A percentile compares a stretch with the other conserved stretches of the same genome.
Evolutionary conservation across 2,888 invertebrate species (phyloP).

Genomic region (Drosophila ezoana): DNA sequence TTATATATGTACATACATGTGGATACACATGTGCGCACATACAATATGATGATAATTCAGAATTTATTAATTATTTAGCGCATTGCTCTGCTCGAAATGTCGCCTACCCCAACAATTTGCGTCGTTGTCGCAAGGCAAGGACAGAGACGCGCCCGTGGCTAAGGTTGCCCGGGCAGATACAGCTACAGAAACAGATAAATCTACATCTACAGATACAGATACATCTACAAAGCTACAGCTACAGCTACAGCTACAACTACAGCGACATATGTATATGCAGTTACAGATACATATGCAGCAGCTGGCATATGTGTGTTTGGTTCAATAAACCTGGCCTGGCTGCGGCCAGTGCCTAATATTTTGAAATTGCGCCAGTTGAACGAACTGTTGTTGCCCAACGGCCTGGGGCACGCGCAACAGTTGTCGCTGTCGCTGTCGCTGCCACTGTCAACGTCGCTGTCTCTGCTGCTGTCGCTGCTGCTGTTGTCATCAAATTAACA

Average conservation of each 20-base stretch:
- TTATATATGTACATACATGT: not conserved
- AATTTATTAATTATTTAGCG: slow-evolving; percentile 58
- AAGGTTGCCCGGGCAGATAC: slow-evolving; percentile 16
- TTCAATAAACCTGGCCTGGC: slow-evolving; percentile 50
- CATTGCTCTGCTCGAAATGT: slow-evolving; percentile 37
- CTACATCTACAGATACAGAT: not conserved
- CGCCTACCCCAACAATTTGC: slow-evolving; percentile 69
- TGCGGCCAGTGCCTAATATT: slow-evolving; percentile 45
- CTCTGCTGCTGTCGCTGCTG: not conserved
- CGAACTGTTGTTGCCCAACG: slow-evolving; percentile 53
- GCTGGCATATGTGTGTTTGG: slow-evolving; percentile 10
- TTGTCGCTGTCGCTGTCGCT: slow-evolving; percentile 13
- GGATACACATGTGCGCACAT: not conserved
- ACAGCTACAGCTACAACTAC: not conserved
- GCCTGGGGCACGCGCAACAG: slow-evolving; percentile 51
- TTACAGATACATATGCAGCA: not conserved
- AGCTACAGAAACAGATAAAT: not conserved
- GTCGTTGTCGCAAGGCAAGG: slow-evolving; percentile 47
- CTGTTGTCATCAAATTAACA: slow-evolving; percentile 29
- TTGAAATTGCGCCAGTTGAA: slow-evolving; percentile 55
- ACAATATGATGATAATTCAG: slow-evolving; percentile 46
- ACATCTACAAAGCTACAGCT: not conserved
- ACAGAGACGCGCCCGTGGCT: slow-evolving; percentile 41
- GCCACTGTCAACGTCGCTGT: not conserved
- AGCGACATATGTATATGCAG: not conserved